These are phyloP conservation scores for Phrixothrix hirtus DNA, from an alignment of 2,888 invertebrate genomes.

Conservation along the genomic window DNA sequence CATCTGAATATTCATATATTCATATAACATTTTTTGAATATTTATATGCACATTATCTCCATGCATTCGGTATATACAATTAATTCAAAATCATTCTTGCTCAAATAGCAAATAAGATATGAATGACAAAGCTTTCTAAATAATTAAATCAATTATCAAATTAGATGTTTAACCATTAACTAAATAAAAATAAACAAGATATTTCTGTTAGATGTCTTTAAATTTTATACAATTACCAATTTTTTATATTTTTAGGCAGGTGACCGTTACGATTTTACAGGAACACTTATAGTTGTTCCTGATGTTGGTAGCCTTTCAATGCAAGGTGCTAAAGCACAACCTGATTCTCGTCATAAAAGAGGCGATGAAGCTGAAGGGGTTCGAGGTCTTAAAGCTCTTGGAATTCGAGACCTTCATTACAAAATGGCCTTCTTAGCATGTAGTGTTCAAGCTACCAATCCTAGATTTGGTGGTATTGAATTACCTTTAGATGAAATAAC, in stretches of 20 bases:
- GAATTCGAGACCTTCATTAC: constrained; percentile 83
- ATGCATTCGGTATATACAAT: no score
- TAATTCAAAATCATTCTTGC: no score
- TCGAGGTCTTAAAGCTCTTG: constrained; percentile 62
- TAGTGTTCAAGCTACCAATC: constrained; percentile 84
- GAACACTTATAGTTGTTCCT: constrained; percentile 95
- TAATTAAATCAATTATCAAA: no score
- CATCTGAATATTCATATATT: no score
- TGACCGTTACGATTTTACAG: constrained; percentile 89
- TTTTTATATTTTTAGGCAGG: constrained; percentile 60
- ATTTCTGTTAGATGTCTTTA: no score
- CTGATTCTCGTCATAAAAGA: constrained; percentile 71
- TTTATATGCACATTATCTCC: no score
- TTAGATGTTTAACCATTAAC: no score
- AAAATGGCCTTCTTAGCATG: constrained; percentile 94
- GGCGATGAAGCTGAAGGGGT: constrained; percentile 77
- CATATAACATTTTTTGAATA: no score
- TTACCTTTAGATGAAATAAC: constrained; percentile 85
- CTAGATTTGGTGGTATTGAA: constrained; percentile 86
- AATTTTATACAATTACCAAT: no score
- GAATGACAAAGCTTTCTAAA: no score
- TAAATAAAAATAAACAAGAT: no score
- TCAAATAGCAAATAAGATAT: no score
- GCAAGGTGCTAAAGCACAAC: constrained; percentile 86
- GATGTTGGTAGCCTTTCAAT: constrained; percentile 87